Conservation (phyloP, 2,888 invertebrate species). For the Syrphus vitripennis region DNA sequence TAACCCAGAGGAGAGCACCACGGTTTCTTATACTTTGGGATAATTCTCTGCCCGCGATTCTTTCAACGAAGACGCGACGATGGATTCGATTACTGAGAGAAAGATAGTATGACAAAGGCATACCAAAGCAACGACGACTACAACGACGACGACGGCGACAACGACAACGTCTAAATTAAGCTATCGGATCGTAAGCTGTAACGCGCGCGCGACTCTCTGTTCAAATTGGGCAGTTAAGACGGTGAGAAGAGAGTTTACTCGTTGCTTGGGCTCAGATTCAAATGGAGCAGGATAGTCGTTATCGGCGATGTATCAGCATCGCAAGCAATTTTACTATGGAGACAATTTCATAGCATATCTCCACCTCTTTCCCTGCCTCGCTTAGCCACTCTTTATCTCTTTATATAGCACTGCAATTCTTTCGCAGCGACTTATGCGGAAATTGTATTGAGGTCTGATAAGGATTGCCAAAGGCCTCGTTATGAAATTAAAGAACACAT, state of each 20-base stretch:
- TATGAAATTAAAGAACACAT: too few relatives aligned
- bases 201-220: conserved; percentile 48
- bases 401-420: not conserved
- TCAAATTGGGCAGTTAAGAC: conserved; percentile 24
- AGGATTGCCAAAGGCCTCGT: not conserved
- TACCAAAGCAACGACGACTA: not conserved
- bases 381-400: too few relatives aligned
- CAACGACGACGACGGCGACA: conserved; percentile 9
- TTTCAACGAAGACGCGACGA: not conserved
- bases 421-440: conserved; percentile 64
- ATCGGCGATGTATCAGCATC: conserved; percentile 62
- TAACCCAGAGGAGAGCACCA: conserved; percentile 17
- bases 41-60: conserved; percentile 31
- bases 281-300: conserved; percentile 56
- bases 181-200: conserved; percentile 70
- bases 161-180: conserved; percentile 72
- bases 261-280: conserved; percentile 22
- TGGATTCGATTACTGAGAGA: not conserved
- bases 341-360: conserved; percentile 39
- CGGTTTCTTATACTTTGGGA: not conserved
- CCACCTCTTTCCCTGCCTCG: not conserved
- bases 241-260: not conserved
- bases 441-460: conserved; percentile 41
- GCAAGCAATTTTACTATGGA: conserved; percentile 45
- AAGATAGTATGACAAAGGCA: conserved; percentile 5